These are phyloP conservation scores for Oscheius sp. DNA, from an alignment of 2,888 invertebrate genomes.

Conservation along the genomic window DNA sequence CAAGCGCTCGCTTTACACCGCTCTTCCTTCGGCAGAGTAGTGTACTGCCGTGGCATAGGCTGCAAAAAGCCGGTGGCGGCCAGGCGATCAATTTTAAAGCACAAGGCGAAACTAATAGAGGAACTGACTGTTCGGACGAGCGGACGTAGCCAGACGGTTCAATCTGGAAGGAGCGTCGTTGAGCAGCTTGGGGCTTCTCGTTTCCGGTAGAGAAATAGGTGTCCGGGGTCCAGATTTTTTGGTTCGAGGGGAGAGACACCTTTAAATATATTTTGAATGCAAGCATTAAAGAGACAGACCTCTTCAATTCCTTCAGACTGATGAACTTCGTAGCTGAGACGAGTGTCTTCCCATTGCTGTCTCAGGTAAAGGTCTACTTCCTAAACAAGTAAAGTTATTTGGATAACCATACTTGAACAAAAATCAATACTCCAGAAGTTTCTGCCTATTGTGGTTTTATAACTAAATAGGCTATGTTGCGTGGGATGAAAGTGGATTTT, in stretches of 20 bases:
- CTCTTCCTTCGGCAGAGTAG: not conserved
- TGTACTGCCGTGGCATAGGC: slow-evolving; percentile 1
- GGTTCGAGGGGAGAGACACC: slow-evolving; percentile 59
- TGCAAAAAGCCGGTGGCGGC: not conserved
- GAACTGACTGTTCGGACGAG: slow-evolving; percentile 56
- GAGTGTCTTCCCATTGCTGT: slow-evolving; percentile 71
- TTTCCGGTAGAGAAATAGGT: slow-evolving; percentile 66
- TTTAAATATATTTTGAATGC: not conserved
- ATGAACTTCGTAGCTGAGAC: slow-evolving; percentile 69
- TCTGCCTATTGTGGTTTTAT: too few species aligned
- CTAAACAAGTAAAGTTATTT: slow-evolving; percentile 43
- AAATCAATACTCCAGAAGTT: not conserved
- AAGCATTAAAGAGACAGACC: slow-evolving; percentile 34
- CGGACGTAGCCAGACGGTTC: slow-evolving; percentile 68
- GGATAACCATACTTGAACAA: slow-evolving; percentile 3
- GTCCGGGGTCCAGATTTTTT: slow-evolving; percentile 69
- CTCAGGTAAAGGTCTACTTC: slow-evolving; percentile 71
- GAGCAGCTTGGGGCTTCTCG: slow-evolving; percentile 38
- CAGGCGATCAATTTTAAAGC: not conserved
- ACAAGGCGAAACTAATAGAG: not conserved
- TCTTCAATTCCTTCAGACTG: slow-evolving; percentile 66
- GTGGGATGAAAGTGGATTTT: too few species aligned
- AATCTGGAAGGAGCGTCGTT: slow-evolving; percentile 46
- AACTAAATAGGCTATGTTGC: too few species aligned
- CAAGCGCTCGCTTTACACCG: slow-evolving; percentile 9